These are phyloP conservation scores for Drosophila anceps DNA, from an alignment of 2,888 invertebrate genomes.

Conservation along the genomic window DNA sequence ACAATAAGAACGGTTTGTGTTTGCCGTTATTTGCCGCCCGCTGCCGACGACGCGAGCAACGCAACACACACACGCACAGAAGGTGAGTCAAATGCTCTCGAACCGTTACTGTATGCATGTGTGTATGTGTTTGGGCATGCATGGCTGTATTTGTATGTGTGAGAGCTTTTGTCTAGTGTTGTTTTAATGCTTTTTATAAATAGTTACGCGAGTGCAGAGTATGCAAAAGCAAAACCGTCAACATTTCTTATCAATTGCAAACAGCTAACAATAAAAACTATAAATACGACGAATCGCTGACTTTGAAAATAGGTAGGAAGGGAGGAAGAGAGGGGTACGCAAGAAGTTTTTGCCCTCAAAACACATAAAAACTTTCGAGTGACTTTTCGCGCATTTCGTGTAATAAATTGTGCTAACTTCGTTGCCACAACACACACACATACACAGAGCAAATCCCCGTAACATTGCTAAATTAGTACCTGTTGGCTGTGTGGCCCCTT, in stretches of 20 bases:
- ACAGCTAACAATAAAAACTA: constrained; percentile 63
- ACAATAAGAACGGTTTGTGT: constrained; percentile 25
- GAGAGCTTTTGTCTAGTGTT: constrained; percentile 36
- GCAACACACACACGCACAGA: constrained; percentile 39
- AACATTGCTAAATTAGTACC: constrained; percentile 69
- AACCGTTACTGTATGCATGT: neutral
- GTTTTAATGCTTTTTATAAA: constrained; percentile 58
- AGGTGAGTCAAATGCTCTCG: constrained; percentile 64
- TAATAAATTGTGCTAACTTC: constrained; percentile 67
- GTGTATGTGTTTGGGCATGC: neutral
- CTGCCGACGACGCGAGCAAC: constrained; percentile 21
- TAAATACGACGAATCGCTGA: constrained; percentile 61
- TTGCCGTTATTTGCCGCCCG: constrained; percentile 36
- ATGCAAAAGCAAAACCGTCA: constrained; percentile 61
- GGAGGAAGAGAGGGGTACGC: constrained; percentile 3
- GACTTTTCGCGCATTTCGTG: constrained; percentile 68
- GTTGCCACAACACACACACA: constrained; percentile 45
- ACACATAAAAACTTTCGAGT: constrained; percentile 51
- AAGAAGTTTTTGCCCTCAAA: constrained; percentile 11
- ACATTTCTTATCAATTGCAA: constrained; percentile 68
- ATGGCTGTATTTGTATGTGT: neutral
- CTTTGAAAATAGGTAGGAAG: constrained; percentile 28
- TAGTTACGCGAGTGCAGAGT: constrained; percentile 53
- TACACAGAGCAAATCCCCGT: constrained; percentile 47
- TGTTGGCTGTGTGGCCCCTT: constrained; percentile 64